These are phyloP conservation scores for Seladonia tumulorum DNA, from an alignment of 2,888 invertebrate species.

Conservation along the genomic window DNA sequence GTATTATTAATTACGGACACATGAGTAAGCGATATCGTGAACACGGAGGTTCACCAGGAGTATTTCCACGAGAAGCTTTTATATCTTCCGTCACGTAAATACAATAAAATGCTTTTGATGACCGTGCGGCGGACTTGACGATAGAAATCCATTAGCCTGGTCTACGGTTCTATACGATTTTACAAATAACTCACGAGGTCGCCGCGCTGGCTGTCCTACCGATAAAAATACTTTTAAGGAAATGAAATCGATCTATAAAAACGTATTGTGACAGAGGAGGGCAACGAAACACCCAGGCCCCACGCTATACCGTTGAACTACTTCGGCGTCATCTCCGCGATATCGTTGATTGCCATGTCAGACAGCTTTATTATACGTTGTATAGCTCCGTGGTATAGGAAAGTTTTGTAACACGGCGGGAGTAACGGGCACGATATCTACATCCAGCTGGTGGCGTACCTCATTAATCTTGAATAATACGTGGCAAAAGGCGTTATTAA, in stretches of 20 bases:
- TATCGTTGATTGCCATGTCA: conserved; percentile 61
- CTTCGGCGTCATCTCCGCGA: conserved; percentile 35
- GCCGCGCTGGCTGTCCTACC: conserved; percentile 44
- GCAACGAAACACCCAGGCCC: conserved; percentile 58
- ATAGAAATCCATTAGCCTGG: conserved; percentile 60
- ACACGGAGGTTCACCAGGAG: too few relatives aligned
- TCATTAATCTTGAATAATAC: conserved; percentile 54
- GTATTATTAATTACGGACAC: not conserved
- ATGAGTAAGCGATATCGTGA: not conserved
- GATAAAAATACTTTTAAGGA: conserved; percentile 77
- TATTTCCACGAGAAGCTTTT: not conserved
- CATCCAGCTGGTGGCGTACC: conserved; percentile 12
- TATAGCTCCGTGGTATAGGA: conserved; percentile 7
- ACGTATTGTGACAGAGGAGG: conserved; percentile 32
- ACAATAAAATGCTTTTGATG: conserved; percentile 58
- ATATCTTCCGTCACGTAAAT: conserved; percentile 18
- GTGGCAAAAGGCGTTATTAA: conserved; percentile 45
- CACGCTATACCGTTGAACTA: conserved; percentile 10
- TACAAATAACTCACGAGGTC: conserved; percentile 64
- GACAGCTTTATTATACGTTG: conserved; percentile 54
- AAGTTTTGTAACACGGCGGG: conserved; percentile 22
- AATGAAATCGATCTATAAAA: conserved; percentile 75
- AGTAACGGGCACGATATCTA: conserved; percentile 26
- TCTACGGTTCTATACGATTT: conserved; percentile 62
- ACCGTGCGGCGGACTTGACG: conserved; percentile 55